Evolutionary conservation across 1,140 invertebrate species (phyloP).

Genomic region (Heterodera carotae): DNA sequence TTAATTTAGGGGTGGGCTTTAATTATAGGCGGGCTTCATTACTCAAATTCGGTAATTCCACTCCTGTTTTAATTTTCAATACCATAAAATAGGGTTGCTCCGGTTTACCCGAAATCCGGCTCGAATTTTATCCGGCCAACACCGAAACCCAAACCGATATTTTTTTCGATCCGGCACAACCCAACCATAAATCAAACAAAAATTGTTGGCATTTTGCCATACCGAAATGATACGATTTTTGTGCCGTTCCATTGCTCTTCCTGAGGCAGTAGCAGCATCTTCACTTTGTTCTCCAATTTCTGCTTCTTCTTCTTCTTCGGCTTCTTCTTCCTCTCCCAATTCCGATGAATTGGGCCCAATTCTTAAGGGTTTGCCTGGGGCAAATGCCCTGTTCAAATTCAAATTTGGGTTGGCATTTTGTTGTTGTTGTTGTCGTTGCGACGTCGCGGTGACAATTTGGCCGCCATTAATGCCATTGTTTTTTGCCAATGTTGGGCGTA

Average conservation of each 20-base stretch:
- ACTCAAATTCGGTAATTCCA: too few relatives aligned
- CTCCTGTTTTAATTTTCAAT: too few relatives aligned
- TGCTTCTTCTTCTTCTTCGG: neutral
- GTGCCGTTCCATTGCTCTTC: conserved; percentile 6
- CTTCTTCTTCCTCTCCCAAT: neutral
- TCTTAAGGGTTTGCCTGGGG: neutral
- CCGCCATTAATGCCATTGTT: too few relatives aligned
- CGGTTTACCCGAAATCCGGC: too few relatives aligned
- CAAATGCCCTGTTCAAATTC: neutral
- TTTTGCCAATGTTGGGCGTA: neutral
- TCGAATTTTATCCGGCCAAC: too few relatives aligned
- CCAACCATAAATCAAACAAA: too few relatives aligned
- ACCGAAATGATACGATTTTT: conserved; percentile 6
- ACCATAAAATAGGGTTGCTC: too few relatives aligned
- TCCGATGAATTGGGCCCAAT: neutral
- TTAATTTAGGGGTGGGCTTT: too few relatives aligned
- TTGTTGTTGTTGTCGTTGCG: neutral
- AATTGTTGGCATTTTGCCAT: too few relatives aligned
- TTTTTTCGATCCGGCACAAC: neutral
- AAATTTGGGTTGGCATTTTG: neutral
- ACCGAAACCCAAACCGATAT: too few relatives aligned
- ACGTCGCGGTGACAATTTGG: neutral
- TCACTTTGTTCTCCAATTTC: neutral
- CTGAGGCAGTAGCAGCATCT: neutral
- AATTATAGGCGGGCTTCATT: too few relatives aligned